Conservation (phyloP, 2,888 invertebrate species). For the Pseudococcus longispinus region DNA sequence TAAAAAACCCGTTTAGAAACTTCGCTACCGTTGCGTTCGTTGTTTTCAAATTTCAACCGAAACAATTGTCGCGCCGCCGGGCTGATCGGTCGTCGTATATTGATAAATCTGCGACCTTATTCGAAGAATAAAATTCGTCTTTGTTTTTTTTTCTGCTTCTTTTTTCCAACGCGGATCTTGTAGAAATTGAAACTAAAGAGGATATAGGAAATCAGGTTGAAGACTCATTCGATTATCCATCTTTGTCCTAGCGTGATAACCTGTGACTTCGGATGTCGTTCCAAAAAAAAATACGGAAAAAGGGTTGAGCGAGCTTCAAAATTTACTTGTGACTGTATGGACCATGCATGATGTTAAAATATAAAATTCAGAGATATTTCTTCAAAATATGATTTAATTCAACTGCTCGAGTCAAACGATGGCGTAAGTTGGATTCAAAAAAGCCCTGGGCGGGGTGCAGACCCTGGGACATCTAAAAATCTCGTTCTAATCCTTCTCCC, state of each 20-base stretch:
- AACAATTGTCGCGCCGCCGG: slow-evolving; percentile 37
- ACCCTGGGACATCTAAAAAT: too few species aligned
- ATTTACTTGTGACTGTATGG: too few species aligned
- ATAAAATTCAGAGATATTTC: too few species aligned
- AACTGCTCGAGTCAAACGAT: too few species aligned
- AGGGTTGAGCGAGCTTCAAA: too few species aligned
- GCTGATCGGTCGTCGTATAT: not conserved
- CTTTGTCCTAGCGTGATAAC: not conserved
- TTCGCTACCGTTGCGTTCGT: not conserved
- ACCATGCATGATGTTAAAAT: too few species aligned
- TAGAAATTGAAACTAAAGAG: not conserved
- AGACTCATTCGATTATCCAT: not conserved
- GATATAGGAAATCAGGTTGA: not conserved
- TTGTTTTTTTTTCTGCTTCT: not conserved
- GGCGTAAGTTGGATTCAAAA: too few species aligned
- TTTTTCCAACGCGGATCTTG: not conserved
- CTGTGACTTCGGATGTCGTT: too few species aligned
- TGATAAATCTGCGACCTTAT: slow-evolving; percentile 11
- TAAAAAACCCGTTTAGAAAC: slow-evolving; percentile 25
- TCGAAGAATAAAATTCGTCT: not conserved
- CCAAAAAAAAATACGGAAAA: too few species aligned
- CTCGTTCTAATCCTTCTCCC: too few species aligned
- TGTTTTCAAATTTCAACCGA: slow-evolving; percentile 21
- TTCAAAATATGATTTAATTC: too few species aligned
- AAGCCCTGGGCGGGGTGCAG: too few species aligned